Conservation (phyloP, 2,797 vertebrate species). For the Micromesistius poutassou region DNA sequence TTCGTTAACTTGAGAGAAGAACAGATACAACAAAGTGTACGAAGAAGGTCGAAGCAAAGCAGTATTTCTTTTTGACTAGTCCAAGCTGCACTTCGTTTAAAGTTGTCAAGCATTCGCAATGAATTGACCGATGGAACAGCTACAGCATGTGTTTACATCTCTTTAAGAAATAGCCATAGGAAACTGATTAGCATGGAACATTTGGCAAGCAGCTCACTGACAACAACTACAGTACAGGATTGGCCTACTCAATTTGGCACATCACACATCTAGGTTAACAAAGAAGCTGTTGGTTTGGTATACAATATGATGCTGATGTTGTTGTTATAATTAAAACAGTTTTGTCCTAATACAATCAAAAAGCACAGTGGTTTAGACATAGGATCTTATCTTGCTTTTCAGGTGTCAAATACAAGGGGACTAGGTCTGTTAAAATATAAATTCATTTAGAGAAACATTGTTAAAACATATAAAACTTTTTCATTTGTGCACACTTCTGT, state of each 20-base stretch:
- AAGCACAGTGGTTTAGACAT: constrained; percentile 74
- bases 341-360: constrained; percentile 48
- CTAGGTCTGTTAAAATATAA: constrained; percentile 47
- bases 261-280: constrained; percentile 51
- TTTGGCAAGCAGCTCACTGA: constrained; percentile 1
- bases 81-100: constrained; percentile 1
- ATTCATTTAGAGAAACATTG: constrained; percentile 53
- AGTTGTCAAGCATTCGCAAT: constrained; percentile 21
- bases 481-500: constrained; percentile 62
- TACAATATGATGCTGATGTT: constrained; percentile 25
- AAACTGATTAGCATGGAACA: neutral
- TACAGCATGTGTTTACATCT: neutral
- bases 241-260: constrained; percentile 5
- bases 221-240: neutral
- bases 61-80: constrained; percentile 27
- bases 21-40: constrained; percentile 34
- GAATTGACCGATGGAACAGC: constrained; percentile 12
- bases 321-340: constrained; percentile 47
- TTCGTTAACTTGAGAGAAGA: constrained; percentile 60
- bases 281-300: constrained; percentile 36
- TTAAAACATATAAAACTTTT: constrained; percentile 64
- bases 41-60: constrained; percentile 48
- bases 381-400: constrained; percentile 44
- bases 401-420: constrained; percentile 45
- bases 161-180: neutral